Base-by-base conservation (phyloP, 2,797 vertebrate species). In the Alfaro cultratus region DNA sequence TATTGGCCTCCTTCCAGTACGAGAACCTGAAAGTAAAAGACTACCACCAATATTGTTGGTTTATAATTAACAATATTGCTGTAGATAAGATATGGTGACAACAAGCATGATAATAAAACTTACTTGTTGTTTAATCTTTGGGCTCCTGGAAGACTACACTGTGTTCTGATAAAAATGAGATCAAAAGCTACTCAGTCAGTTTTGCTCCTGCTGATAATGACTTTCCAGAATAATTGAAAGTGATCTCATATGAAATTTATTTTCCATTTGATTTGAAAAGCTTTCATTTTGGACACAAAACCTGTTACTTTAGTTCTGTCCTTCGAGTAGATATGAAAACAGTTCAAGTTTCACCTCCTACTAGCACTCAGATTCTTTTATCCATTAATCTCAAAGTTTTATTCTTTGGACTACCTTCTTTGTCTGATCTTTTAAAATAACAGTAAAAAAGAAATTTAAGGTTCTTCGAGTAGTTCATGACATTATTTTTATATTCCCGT, bases 371-470 rank as follows among this genome's bases (percentile, higher is more conserved):
- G 29, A 62, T 34, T 62, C 5, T 62, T 62, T 15, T 62, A 62
- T 62, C 2, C 16, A 34, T 9, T 7, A 3, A 21, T 21, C 31
- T 18, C 4, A 23, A 34, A 34, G 5, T 11, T 62, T 5, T 49
- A 18, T 73, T n/a, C 29, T 62, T 62, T 62, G 57, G 57, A 31
- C 26, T 49, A 18, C n/a, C 46, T 46, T 47, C 6, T 80, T 29
- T 62, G 53, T 76, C n/a, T 57, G 41, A 21, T 16, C 31, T 67
- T 39, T 78, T 72, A 55, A 79, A 74, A n/a, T 10, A 51, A 31
- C 7, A 49, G 21, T 21, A 18, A 62, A 29, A 31, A 31, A 62
- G 29, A 34, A 62, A 34, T 36, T 9, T 67, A 67, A 67, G 31
- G 62, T 67, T 36, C 7, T 67, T 67, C 2, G 7, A 11, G 71